A percentile compares a stretch with the other conserved stretches of the same genome.
phyloP scores from a whole-genome alignment of 2,113 vertebrate genomes.

The Chrysemys picta region DNA sequence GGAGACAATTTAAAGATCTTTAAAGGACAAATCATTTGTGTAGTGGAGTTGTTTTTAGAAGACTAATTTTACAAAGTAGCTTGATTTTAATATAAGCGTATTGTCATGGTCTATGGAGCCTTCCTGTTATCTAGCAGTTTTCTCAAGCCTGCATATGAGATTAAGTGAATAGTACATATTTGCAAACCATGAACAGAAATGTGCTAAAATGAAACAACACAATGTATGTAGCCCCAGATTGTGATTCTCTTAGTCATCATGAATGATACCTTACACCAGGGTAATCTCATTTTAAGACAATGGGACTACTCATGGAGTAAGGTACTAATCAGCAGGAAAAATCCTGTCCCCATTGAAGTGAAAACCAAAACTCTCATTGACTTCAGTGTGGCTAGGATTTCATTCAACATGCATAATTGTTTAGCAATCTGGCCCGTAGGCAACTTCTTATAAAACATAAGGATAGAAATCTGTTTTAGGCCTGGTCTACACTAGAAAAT shows the following conservation, averaged over 20 bases:
- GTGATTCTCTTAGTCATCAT: background rate
- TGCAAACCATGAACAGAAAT: background rate
- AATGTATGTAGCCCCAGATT: background rate
- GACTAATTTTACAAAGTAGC: background rate
- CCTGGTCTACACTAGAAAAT: too few species aligned
- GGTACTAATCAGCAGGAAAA: background rate
- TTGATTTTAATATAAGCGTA: background rate
- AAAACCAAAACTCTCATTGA: background rate
- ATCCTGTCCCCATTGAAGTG: background rate
- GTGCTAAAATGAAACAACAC: background rate
- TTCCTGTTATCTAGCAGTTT: background rate
- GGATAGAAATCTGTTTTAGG: too few species aligned
- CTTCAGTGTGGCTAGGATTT: background rate
- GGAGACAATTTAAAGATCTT: background rate
- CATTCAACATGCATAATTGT: background rate
- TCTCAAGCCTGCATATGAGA: background rate
- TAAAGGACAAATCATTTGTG: background rate
- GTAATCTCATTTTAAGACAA: background rate
- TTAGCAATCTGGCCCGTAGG: background rate
- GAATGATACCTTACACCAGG: background rate
- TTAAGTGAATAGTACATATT: background rate
- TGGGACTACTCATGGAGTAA: background rate
- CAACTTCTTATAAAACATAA: background rate
- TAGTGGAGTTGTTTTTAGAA: background rate
- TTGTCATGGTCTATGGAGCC: background rate